Percentiles rank a stretch among this genome's conserved stretches.
Conservation (phyloP, 2,888 invertebrate genomes). For the Seladonia tumulorum region DNA sequence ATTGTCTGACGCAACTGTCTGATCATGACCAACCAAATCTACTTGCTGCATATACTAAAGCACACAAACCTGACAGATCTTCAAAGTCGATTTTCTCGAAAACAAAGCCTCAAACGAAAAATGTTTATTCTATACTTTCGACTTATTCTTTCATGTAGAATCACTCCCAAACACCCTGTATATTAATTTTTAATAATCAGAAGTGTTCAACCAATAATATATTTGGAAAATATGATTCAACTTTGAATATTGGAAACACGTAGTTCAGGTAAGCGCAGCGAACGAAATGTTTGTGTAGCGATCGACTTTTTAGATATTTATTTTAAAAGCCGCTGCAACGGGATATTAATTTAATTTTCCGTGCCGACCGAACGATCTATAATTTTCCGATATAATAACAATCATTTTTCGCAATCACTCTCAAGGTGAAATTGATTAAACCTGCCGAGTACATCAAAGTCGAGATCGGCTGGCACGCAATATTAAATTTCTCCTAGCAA, state of each 20-base stretch:
- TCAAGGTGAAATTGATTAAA: conserved; percentile 3
- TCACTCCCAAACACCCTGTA: too few species aligned
- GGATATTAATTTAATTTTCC: neutral
- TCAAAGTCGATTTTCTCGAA: too few species aligned
- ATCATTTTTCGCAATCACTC: neutral
- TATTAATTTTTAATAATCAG: too few species aligned
- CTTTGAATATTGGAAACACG: neutral
- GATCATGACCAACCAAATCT: too few species aligned
- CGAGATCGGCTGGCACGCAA: conserved; percentile 3
- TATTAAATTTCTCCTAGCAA: conserved; percentile 11
- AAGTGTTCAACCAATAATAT: too few species aligned
- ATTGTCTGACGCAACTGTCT: too few species aligned
- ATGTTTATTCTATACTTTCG: too few species aligned
- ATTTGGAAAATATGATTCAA: too few species aligned
- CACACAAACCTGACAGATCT: too few species aligned
- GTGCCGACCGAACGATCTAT: neutral
- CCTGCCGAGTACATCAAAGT: neutral
- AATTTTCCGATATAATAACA: neutral
- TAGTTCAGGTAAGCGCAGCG: neutral
- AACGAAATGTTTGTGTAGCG: neutral
- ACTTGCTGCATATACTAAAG: too few species aligned
- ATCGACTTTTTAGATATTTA: neutral
- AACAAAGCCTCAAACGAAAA: too few species aligned
- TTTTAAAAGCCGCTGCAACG: neutral
- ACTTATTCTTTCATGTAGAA: too few species aligned